A percentile compares a stretch with the other conserved stretches of the same genome.
These are phyloP conservation scores for Vandiemenella viatica DNA, from an alignment of 2,888 invertebrate species.

Conservation along the genomic window DNA sequence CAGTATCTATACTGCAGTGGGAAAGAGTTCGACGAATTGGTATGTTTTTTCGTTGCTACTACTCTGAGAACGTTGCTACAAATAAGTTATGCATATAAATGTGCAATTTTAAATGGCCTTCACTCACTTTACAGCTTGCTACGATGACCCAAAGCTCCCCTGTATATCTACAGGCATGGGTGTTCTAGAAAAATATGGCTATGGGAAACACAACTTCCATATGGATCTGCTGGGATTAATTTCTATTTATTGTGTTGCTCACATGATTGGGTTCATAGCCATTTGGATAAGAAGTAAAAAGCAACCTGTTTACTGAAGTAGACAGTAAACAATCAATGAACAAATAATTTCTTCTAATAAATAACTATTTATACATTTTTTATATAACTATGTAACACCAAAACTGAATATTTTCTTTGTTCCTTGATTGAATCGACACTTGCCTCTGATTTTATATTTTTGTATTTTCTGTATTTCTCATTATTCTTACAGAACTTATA, in stretches of 20 bases:
- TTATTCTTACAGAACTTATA: too few relatives aligned
- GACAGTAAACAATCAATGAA: too few relatives aligned
- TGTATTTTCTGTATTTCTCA: too few relatives aligned
- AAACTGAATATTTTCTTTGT: background rate
- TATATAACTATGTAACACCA: background rate
- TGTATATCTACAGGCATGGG: constrained; percentile 47
- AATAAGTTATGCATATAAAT: too few relatives aligned
- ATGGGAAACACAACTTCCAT: constrained; percentile 25
- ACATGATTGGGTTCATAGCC: constrained; percentile 28
- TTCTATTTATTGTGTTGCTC: constrained; percentile 26
- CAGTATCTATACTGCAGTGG: constrained; percentile 57
- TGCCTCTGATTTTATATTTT: too few relatives aligned
- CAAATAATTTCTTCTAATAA: constrained; percentile 37
- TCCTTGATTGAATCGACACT: too few relatives aligned
- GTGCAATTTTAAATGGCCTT: background rate
- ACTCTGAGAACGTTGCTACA: too few relatives aligned
- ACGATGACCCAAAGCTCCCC: constrained; percentile 39
- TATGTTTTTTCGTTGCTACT: too few relatives aligned
- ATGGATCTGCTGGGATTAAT: constrained; percentile 29
- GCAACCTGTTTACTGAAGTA: constrained; percentile 11
- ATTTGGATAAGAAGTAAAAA: constrained; percentile 26
- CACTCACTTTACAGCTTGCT: constrained; percentile 35
- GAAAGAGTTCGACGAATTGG: constrained; percentile 42
- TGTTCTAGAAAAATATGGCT: constrained; percentile 45
- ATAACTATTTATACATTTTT: background rate